Evolutionary conservation across 2,888 invertebrate genomes (phyloP).

Genomic region (Schrankia costaestrigalis): DNA sequence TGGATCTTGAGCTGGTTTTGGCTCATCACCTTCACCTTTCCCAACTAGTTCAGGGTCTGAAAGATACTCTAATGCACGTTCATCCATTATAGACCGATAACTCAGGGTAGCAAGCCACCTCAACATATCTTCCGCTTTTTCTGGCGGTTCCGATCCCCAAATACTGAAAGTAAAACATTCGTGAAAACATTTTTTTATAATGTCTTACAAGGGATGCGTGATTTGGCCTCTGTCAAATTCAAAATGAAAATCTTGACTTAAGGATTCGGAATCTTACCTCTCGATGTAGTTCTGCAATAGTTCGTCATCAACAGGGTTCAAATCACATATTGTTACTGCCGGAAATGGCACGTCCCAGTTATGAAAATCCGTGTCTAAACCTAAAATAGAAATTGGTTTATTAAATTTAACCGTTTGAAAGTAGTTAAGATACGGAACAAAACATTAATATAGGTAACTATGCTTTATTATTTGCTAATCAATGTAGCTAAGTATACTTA

Average conservation of each 20-base stretch:
- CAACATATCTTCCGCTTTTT: slow-evolving; percentile 57
- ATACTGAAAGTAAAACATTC: slow-evolving; percentile 32
- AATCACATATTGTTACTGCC: slow-evolving; percentile 84
- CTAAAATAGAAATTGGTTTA: slow-evolving; percentile 53
- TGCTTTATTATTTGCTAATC: not conserved
- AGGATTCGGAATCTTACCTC: too few species aligned
- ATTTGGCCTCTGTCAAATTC: too few species aligned
- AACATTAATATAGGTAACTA: too few species aligned
- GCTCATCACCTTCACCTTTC: slow-evolving; percentile 26
- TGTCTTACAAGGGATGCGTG: not conserved
- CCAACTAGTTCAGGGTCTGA: slow-evolving; percentile 47
- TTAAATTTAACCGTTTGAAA: too few species aligned
- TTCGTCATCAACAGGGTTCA: slow-evolving; percentile 75
- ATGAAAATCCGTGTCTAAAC: slow-evolving; percentile 89
- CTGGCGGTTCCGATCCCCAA: slow-evolving; percentile 57
- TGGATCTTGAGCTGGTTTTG: slow-evolving; percentile 42
- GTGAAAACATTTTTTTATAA: not conserved
- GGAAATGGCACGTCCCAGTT: slow-evolving; percentile 90
- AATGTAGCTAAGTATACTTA: not conserved
- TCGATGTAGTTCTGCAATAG: slow-evolving; percentile 64
- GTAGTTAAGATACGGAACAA: too few species aligned
- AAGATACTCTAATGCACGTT: slow-evolving; percentile 46
- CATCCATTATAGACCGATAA: slow-evolving; percentile 59
- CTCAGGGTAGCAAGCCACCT: slow-evolving; percentile 70
- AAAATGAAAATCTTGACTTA: too few species aligned